These are phyloP conservation scores for Platynereis dumerilii DNA, from an alignment of 2,888 invertebrate species.

Conservation along the genomic window DNA sequence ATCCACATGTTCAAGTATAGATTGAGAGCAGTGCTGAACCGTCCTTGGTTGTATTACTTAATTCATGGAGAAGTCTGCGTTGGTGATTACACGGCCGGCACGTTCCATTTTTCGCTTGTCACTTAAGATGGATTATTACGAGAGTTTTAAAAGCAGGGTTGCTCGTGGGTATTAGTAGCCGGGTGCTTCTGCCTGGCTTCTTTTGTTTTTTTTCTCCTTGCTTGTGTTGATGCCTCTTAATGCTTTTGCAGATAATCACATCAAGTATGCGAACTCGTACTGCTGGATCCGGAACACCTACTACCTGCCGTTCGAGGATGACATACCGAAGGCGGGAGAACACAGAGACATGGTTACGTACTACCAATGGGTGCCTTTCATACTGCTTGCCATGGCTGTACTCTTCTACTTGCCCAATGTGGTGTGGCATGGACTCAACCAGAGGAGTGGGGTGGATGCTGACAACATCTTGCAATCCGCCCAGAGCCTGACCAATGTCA, in stretches of 20 bases:
- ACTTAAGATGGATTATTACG: no score
- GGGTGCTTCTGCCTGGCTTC: no score
- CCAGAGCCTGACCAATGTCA: conserved; percentile 14
- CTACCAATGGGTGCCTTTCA: conserved; percentile 48
- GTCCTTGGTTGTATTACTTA: no score
- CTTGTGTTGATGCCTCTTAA: no score
- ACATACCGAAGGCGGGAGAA: conserved; percentile 15
- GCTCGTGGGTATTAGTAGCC: no score
- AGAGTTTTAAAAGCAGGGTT: no score
- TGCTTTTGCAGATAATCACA: conserved; percentile 17
- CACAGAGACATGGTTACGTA: conserved; percentile 23
- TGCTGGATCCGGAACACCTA: conserved; percentile 36
- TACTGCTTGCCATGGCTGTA: conserved; percentile 54
- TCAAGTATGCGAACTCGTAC: conserved; percentile 24
- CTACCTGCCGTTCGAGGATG: conserved; percentile 17
- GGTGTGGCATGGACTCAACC: conserved; percentile 60
- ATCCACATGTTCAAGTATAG: no score
- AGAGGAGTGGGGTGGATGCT: conserved; percentile 28
- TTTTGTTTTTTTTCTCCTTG: no score
- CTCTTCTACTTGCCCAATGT: conserved; percentile 62
- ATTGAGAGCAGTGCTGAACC: no score
- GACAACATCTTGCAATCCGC: conserved; percentile 33
- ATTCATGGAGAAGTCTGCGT: no score
- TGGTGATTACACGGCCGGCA: no score
- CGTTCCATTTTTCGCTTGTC: no score